Base-by-base conservation (phyloP, 2,888 invertebrate species). In the Oxytorus armatus region DNA sequence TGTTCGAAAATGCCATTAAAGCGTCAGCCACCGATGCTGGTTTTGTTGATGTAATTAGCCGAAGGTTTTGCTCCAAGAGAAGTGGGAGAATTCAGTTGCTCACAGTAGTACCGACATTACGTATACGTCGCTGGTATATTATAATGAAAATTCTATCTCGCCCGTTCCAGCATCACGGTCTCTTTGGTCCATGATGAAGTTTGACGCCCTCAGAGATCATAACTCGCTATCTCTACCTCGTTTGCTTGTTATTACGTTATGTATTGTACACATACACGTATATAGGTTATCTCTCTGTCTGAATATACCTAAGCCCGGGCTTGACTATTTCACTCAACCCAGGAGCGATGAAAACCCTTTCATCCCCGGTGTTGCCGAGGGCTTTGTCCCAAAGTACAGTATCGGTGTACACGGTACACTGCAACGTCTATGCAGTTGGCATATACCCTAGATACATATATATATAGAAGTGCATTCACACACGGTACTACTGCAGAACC, bases 11-110 rank as follows among this genome's bases (percentile, higher is more conserved):
- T 21, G 51, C 33, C 66, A 36, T 51, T 51, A 51, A 66, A 66
- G 25, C 36, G 18, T 49, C 65, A 36, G 36, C 36, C 36, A 59
- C 21, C n/a, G n/a, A 7, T 36, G 39, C 55, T 25, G 14, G 63
- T 36, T 65, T 57, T 51, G 73, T 73, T 61, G 61, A 68, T 68
- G 23, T 25, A 68, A 74, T 78, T 73, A 68, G 36, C 5, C 18
- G 36, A 59, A 36, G 39, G 49, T 66, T 39, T 66, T 66, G 39
- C 21, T 21, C 23, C 36, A 29, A 8, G 39, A 11, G 11, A 14
- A 14, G 10, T 68, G 16, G 0, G 59, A 23, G 25, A 66, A 33
- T 73, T 53, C n/a, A 39, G 36, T 68, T 25, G 16, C 21, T 23
- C 23, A 8, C 36, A 14, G n/a, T 68, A 23, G 33, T 33, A 49